Base-by-base conservation (phyloP, 53 echinoderm and acorn worm species). In the Glandiceps talaboti region DNA sequence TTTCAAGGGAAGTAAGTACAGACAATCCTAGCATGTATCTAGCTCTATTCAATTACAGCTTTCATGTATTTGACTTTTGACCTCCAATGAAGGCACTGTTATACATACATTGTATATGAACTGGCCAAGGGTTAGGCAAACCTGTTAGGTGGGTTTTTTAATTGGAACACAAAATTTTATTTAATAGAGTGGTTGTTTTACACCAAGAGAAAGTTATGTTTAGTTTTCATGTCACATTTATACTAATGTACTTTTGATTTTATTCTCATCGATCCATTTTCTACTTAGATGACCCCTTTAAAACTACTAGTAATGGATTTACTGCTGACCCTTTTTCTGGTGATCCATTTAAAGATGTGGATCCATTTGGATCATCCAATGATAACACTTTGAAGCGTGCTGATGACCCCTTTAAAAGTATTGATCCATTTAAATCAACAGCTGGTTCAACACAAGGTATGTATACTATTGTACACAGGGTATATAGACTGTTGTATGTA, bases 1-100 rank as follows among this genome's bases (percentile, higher is more conserved):
- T 30, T 93, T 93, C 80, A 93, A 90, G 84, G 93, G 85, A 32
- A 83, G 93, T 90, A 77, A 87, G 87, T 82, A 33, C 10, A n/a
- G n/a, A n/a, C n/a, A n/a, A n/a, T n/a, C n/a, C n/a, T n/a, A n/a
- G n/a, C n/a, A n/a, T n/a, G n/a, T n/a, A n/a, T n/a, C n/a, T n/a
- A n/a, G n/a, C n/a, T n/a, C n/a, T n/a, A n/a, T n/a, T n/a, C n/a
- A n/a, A n/a, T n/a, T n/a, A n/a, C n/a, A n/a, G n/a, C n/a, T n/a
- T n/a, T n/a, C n/a, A n/a, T n/a, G n/a, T n/a, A n/a, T n/a, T n/a
- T n/a, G n/a, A n/a, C n/a, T n/a, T n/a, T n/a, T n/a, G n/a, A n/a
- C n/a, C n/a, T n/a, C n/a, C n/a, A n/a, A n/a, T n/a, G n/a, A n/a
- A n/a, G n/a, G n/a, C n/a, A n/a, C n/a, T n/a, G n/a, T n/a, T n/a